These are phyloP conservation scores for Drosophila seguyi DNA, from an alignment of 1,140 invertebrate genomes.

Conservation along the genomic window DNA sequence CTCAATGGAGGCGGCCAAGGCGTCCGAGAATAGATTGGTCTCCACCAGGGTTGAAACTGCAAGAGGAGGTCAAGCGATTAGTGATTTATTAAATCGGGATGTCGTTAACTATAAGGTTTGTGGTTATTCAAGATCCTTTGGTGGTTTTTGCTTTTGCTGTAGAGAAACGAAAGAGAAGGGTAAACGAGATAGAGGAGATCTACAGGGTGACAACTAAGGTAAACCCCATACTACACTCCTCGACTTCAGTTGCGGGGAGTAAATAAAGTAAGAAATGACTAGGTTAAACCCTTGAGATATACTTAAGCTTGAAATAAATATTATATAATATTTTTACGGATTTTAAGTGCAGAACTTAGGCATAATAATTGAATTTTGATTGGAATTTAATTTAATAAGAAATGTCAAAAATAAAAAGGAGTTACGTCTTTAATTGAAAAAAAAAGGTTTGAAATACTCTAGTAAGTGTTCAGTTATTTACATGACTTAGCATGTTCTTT, in stretches of 20 bases:
- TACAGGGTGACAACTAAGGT: not conserved
- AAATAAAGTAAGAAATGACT: not conserved
- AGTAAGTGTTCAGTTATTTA: no score
- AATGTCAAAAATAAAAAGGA: not conserved
- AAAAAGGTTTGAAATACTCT: not conserved
- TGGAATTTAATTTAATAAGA: not conserved
- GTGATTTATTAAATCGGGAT: not conserved
- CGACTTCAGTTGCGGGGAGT: not conserved
- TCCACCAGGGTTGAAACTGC: constrained; percentile 92
- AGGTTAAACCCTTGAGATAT: no score
- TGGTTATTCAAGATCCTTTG: not conserved
- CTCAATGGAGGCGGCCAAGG: constrained; percentile 90
- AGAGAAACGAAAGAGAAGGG: not conserved
- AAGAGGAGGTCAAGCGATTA: constrained; percentile 79
- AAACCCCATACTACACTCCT: not conserved
- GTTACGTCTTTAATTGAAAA: not conserved
- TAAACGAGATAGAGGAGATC: not conserved
- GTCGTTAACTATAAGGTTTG: not conserved
- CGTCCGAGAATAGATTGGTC: constrained; percentile 96
- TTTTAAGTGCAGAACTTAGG: no score
- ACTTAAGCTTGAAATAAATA: no score
- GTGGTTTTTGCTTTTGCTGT: constrained; percentile 62
- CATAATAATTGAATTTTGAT: not conserved
- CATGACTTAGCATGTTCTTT: no score
- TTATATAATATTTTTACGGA: not conserved